Conservation (phyloP, 2,113 vertebrate species). For the Acrocephalus arundinaceus region DNA sequence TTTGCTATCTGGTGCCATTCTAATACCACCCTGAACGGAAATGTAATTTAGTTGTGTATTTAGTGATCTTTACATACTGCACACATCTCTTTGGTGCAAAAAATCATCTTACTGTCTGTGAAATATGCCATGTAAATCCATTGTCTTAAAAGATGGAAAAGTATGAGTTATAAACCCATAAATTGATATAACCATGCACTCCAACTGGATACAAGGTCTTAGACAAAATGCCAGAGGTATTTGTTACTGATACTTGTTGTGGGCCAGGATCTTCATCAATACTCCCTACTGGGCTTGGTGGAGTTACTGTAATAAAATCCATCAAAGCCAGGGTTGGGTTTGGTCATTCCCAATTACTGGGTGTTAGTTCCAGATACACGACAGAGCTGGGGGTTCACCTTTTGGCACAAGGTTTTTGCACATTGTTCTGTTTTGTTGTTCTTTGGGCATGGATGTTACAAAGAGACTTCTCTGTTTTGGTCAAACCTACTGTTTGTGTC, state of each 20-base stretch:
- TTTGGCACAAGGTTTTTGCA: background rate
- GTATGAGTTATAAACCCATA: background rate
- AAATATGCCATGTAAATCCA: background rate
- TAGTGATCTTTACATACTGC: background rate
- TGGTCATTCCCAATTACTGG: background rate
- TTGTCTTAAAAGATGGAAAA: background rate
- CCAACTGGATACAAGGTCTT: background rate
- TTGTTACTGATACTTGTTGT: background rate
- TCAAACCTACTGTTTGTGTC: background rate
- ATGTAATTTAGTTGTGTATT: background rate
- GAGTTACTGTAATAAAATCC: background rate
- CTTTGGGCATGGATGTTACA: background rate
- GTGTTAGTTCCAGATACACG: background rate
- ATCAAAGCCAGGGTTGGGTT: background rate
- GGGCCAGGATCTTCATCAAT: background rate
- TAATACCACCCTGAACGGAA: background rate
- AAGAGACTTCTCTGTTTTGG: background rate
- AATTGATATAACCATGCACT: background rate
- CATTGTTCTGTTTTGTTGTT: background rate
- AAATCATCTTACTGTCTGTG: background rate
- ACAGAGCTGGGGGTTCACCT: background rate
- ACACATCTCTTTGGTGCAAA: background rate
- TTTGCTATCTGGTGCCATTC: slow-evolving; percentile 32
- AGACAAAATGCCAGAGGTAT: background rate
- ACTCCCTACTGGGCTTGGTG: background rate